A percentile compares a stretch with the other conserved stretches of the same genome.
These are phyloP conservation scores for Tetramorium bicarinatum DNA, from an alignment of 2,888 invertebrate species.

Conservation along the genomic window DNA sequence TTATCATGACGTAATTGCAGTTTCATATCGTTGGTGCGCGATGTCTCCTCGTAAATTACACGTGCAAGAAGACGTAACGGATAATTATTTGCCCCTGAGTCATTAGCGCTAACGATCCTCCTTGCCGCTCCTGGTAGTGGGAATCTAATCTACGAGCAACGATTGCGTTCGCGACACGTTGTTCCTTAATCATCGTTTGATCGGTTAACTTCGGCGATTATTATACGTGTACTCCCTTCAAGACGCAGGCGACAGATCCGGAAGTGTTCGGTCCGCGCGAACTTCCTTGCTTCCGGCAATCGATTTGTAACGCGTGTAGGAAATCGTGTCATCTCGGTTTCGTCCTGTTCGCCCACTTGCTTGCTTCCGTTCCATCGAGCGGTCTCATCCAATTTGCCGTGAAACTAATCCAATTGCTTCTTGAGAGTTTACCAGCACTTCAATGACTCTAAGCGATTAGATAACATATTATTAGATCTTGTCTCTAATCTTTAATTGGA, in stretches of 20 bases:
- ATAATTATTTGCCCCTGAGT: slow-evolving; percentile 62
- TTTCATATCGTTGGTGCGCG: slow-evolving; percentile 46
- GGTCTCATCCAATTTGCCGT: slow-evolving; percentile 50
- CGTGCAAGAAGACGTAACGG: slow-evolving; percentile 51
- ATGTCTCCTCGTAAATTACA: slow-evolving; percentile 51
- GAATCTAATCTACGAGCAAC: slow-evolving; percentile 33
- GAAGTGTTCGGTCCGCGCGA: slow-evolving; percentile 27
- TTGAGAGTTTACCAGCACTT: slow-evolving; percentile 31
- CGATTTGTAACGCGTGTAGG: slow-evolving; percentile 43
- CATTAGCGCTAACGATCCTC: slow-evolving; percentile 63
- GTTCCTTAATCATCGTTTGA: slow-evolving; percentile 48
- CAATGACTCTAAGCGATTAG: slow-evolving; percentile 31
- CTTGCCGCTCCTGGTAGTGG: not conserved
- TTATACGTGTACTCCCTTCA: slow-evolving; percentile 13
- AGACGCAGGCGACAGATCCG: not conserved
- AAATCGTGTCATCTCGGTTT: slow-evolving; percentile 45
- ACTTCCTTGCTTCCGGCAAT: slow-evolving; percentile 15
- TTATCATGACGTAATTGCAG: slow-evolving; percentile 56
- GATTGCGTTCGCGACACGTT: slow-evolving; percentile 39
- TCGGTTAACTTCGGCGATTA: slow-evolving; percentile 43
- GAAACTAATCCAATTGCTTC: slow-evolving; percentile 44
- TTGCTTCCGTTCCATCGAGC: slow-evolving; percentile 35
- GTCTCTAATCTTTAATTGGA: not conserved
- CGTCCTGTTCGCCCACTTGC: slow-evolving; percentile 19
- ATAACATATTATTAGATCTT: not conserved